Evolutionary conservation across 2,888 invertebrate genomes (phyloP), one percentile per base, ranked within the genome.

Genomic region (Mesorhabditis sp.): DNA sequence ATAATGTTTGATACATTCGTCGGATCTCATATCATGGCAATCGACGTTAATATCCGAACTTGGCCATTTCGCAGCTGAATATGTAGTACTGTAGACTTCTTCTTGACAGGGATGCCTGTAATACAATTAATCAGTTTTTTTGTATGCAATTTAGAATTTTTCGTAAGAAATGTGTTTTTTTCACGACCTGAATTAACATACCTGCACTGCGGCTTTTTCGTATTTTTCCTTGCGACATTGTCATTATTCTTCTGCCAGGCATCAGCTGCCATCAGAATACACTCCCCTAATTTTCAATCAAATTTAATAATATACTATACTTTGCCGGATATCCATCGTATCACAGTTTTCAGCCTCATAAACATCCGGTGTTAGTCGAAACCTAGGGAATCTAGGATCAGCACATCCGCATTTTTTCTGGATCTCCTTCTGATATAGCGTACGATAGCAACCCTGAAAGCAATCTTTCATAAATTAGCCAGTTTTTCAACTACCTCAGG

Each of bases 361-460:
- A 28, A 28, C 28, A 15, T n/a, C 4, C 3, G 43, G 43, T 44
- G 15, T 4, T 67, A n/a, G 10, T 63, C 3, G 10, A 45, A 28
- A 67, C 78, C 72, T 74, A 4, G 85, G 85, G 69, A 83, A 83
- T n/a, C 83, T 67, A 1, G 85, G 83, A 70, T 85, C 85, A 1
- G 81, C 80, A 70, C 85, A 85, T 4, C 81, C 79, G 68, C 84
- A 84, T 15, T 67, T 72, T 15, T 66, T 62, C n/a, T 83, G 78
- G 28, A 84, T 82, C 50, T 76, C 66, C 41, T 75, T 68, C 67
- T 85, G 85, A 67, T 84, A 85, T 69, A 82, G 84, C 45, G 81
- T 80, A 68, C 82, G 82, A 73, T 78, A 81, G 70, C 84, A 84
- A n/a, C 83, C 83, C 82, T 83, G 45, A 67, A 74, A 68, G 28